Conservation (phyloP, 2,113 vertebrate genomes). For the Crocuta crocuta region DNA sequence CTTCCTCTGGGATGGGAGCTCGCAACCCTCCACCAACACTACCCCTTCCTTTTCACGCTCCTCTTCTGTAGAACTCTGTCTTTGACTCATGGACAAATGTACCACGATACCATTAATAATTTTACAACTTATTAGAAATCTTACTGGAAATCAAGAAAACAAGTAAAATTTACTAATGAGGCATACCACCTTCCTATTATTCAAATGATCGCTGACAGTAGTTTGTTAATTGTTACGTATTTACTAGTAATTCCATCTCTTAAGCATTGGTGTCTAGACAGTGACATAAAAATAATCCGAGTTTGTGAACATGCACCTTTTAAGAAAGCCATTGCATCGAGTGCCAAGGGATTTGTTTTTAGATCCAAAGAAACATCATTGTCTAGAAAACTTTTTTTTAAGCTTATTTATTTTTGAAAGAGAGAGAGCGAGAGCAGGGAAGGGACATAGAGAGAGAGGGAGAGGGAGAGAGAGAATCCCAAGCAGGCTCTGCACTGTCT, state of each 20-base stretch:
- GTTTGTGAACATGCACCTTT: neutral
- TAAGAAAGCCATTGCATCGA: neutral
- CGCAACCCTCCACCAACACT: neutral
- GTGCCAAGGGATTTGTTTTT: neutral
- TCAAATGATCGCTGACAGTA: neutral
- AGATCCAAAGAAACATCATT: neutral
- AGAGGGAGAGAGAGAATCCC: no score
- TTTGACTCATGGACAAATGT: neutral
- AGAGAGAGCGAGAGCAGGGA: no score
- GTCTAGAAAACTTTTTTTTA: neutral
- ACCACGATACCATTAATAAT: neutral
- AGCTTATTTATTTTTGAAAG: no score
- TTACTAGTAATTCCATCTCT: neutral
- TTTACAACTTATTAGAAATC: neutral
- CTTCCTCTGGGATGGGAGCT: neutral
- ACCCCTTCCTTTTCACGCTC: neutral
- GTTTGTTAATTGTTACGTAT: neutral
- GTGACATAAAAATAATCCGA: neutral
- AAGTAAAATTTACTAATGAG: neutral
- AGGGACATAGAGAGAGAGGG: no score
- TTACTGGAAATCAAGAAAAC: constrained; percentile 41
- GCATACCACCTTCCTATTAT: neutral
- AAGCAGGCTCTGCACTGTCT: no score
- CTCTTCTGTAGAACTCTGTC: neutral
- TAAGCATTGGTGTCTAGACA: neutral